phyloP scores from a whole-genome alignment of 2,888 invertebrate species.

The Cheilosia variabilis region DNA sequence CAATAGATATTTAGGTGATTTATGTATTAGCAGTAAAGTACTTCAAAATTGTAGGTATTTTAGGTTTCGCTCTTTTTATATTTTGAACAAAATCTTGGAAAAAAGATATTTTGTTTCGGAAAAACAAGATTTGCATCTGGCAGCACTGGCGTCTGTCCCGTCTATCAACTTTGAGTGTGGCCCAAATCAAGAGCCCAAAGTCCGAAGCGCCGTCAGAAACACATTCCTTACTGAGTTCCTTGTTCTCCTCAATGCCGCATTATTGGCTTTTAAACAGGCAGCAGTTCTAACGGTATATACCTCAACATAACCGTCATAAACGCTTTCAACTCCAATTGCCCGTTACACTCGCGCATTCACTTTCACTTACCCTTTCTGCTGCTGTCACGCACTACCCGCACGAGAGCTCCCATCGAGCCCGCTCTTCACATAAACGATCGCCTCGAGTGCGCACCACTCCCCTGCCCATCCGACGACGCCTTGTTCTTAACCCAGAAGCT shows the following conservation, averaged over 20 bases:
- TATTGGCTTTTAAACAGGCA: neutral
- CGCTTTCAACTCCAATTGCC: constrained; percentile 19
- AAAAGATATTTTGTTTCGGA: too few relatives aligned
- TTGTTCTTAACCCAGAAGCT: constrained; percentile 62
- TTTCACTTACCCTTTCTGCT: constrained; percentile 47
- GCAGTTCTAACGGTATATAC: too few relatives aligned
- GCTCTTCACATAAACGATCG: constrained; percentile 20
- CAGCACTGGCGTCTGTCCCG: too few relatives aligned
- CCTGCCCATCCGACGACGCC: constrained; percentile 23
- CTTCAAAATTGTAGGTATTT: too few relatives aligned
- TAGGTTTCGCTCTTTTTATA: too few relatives aligned
- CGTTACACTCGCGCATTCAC: constrained; percentile 39
- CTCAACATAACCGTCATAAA: neutral
- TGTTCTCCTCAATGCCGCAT: neutral
- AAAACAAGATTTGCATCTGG: too few relatives aligned
- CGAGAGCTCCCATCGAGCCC: constrained; percentile 1
- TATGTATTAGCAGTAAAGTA: too few relatives aligned
- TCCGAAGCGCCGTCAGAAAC: too few relatives aligned
- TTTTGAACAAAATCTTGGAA: too few relatives aligned
- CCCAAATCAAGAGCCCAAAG: too few relatives aligned
- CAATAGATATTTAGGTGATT: too few relatives aligned
- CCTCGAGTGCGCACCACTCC: constrained; percentile 35
- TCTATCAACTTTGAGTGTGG: too few relatives aligned
- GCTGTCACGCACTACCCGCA: constrained; percentile 21
- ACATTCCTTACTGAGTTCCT: neutral